phyloP scores from a whole-genome alignment of 2,797 vertebrate species.

The Eidolon dupreanum region DNA sequence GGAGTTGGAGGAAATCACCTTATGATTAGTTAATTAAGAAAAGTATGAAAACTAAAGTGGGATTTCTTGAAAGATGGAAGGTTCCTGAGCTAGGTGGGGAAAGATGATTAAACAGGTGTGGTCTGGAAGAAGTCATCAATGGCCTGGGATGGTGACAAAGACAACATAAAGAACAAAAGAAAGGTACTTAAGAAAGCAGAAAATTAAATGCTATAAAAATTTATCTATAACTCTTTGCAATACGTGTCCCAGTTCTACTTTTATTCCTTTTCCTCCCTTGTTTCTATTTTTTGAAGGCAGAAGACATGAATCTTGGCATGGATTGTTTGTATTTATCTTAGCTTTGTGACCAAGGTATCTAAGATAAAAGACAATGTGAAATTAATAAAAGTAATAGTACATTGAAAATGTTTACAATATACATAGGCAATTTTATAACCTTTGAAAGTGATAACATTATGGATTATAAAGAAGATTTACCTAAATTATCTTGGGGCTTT shows the following conservation, averaged over 20 bases:
- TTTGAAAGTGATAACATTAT: not conserved
- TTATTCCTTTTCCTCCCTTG: not conserved
- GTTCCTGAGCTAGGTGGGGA: not conserved
- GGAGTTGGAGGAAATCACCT: not conserved
- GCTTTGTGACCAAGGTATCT: not conserved
- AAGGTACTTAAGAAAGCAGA: not conserved
- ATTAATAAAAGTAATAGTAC: not conserved
- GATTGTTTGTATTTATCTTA: not conserved
- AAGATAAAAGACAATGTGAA: constrained; percentile 22
- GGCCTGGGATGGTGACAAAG: not conserved
- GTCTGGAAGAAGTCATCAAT: not conserved
- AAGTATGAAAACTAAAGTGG: not conserved
- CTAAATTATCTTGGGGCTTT: not conserved
- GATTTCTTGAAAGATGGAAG: not conserved
- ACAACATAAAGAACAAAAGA: not conserved
- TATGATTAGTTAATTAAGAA: constrained; percentile 10
- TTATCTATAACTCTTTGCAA: not conserved
- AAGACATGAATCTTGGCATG: not conserved
- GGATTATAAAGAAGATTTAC: not conserved
- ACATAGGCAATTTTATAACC: not conserved
- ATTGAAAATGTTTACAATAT: not conserved
- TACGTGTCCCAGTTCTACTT: not conserved
- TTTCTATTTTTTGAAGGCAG: not conserved
- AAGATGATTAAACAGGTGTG: not conserved
- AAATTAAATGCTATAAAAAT: not conserved